Conservation (phyloP, 2,888 invertebrate genomes). For the Zygogramma bicolorata region DNA sequence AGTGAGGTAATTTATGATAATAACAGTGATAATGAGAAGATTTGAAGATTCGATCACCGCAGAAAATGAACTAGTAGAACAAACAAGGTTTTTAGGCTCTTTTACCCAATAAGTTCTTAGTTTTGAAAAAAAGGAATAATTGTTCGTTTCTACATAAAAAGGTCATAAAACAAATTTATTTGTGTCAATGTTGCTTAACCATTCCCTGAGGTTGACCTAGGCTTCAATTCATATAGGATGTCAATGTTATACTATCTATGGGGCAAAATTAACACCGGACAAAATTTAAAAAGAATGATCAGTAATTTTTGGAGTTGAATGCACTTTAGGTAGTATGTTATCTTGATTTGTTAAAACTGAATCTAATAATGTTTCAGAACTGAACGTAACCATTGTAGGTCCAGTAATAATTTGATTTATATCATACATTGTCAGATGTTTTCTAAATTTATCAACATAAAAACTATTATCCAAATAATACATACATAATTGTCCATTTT, state of each 20-base stretch:
- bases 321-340: not conserved
- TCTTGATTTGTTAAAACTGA: conserved; percentile 1
- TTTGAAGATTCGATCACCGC: too few relatives aligned
- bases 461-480: too few relatives aligned
- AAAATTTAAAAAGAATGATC: not conserved
- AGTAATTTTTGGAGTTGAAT: conserved; percentile 9
- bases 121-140: not conserved
- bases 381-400: not conserved
- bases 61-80: too few relatives aligned
- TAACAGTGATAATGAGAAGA: not conserved
- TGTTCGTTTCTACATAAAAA: too few relatives aligned
- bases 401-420: conserved; percentile 1
- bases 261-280: too few relatives aligned
- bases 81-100: not conserved
- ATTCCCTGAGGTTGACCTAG: not conserved
- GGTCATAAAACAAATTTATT: too few relatives aligned
- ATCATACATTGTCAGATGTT: not conserved
- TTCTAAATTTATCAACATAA: too few relatives aligned
- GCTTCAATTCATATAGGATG: not conserved
- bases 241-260: too few relatives aligned
- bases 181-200: too few relatives aligned
- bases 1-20: not conserved
- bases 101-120: not conserved
- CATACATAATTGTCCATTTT: too few relatives aligned
- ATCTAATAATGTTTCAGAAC: conserved; percentile 1